Evolutionary conservation across 2,113 vertebrate species (phyloP).

Genomic region (Ailuropoda melanoleuca): DNA sequence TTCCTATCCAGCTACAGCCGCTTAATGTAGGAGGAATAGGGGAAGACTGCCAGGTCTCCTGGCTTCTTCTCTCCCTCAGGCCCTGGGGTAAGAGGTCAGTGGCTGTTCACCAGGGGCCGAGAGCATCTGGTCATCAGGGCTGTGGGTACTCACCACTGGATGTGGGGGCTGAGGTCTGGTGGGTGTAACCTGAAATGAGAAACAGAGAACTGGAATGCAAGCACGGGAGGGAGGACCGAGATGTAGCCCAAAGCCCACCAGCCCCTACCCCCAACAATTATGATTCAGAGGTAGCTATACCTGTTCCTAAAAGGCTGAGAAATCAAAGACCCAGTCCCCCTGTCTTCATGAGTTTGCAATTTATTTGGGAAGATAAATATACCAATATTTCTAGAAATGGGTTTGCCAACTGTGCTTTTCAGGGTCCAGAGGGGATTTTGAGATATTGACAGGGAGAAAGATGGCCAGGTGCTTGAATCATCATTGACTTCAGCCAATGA

Average conservation of each 20-base stretch:
- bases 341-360: background rate
- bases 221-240: background rate
- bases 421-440: background rate
- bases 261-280: background rate
- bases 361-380: background rate
- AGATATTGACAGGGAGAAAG: background rate
- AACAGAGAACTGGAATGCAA: background rate
- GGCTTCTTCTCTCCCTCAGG: background rate
- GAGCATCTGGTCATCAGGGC: background rate
- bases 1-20: background rate
- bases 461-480: background rate
- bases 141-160: constrained; percentile 54
- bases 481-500: background rate
- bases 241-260: background rate
- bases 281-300: background rate
- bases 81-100: background rate
- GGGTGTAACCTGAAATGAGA: constrained; percentile 55
- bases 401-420: background rate
- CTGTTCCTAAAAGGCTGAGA: background rate
- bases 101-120: background rate
- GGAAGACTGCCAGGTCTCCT: background rate
- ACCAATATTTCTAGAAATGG: background rate
- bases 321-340: background rate
- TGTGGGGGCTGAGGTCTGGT: background rate
- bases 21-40: accelerated